These are phyloP conservation scores for Oreotrochilus melanogaster DNA, from an alignment of 2,113 vertebrate species.

Conservation along the genomic window DNA sequence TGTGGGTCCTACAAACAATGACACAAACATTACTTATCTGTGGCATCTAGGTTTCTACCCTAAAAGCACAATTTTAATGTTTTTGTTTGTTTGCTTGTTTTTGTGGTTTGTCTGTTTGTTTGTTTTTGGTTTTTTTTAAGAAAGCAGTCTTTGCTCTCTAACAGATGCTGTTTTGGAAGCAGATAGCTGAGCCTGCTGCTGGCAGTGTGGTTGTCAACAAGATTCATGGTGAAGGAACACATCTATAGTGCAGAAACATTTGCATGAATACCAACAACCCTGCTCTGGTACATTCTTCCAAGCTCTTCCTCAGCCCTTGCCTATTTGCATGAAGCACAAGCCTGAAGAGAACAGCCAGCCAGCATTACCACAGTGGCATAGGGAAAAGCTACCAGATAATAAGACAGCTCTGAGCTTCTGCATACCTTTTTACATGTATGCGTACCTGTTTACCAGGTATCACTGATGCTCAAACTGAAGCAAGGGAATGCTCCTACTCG, in stretches of 20 bases:
- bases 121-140: not conserved
- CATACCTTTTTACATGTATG: not conserved
- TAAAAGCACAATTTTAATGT: not conserved
- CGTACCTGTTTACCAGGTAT: not conserved
- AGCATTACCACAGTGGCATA: not conserved
- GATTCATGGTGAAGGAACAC: not conserved
- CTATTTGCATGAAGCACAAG: not conserved
- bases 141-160: not conserved
- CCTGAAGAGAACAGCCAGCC: not conserved
- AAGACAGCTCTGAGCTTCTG: not conserved
- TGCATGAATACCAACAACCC: not conserved
- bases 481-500: not conserved
- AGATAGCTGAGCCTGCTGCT: not conserved
- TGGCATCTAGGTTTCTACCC: not conserved
- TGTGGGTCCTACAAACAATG: accelerated
- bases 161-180: not conserved
- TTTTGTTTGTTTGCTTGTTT: too few relatives aligned
- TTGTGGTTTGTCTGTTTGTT: too few relatives aligned
- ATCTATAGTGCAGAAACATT: not conserved
- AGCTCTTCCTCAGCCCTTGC: not conserved
- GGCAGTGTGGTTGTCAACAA: not conserved
- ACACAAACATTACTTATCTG: not conserved
- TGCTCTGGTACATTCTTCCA: not conserved
- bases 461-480: not conserved
- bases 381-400: not conserved